Base-by-base conservation (phyloP, 2,888 invertebrate genomes). In the Axea sp. region DNA sequence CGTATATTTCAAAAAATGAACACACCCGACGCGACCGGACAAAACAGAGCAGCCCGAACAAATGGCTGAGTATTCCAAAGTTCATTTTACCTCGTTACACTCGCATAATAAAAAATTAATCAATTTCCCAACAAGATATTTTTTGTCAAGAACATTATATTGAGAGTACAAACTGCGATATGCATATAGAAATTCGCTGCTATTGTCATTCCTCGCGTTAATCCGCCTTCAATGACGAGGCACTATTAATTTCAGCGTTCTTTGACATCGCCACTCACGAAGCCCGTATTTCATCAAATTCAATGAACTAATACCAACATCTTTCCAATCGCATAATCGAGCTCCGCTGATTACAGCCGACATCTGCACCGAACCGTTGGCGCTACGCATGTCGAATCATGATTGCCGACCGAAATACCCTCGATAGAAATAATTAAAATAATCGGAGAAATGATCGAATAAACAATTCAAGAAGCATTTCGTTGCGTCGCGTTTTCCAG, bases 181-280 rank as follows among this genome's bases (percentile, higher is more conserved):
- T 60, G 49, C 30, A 39, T 39, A 60, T 49, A 60, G 30, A 49
- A 17, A 15, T 35, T 43, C 26, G 11, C 64, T 8, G 24, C 19
- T n/a, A 67, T 67, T 67, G 39, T 65, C 26, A 41, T 53, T 15
- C 8, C 19, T 51, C 14, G 35, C 49, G 37, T 55, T 55, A 37
- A 67, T 53, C 51, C 65, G 41, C 43, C 64, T 49, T 53, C 33
- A 53, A 43, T 64, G 41, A 45, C 43, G 45, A 43, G 8, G 24
- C 19, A 9, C 65, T 67, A 67, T 67, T 67, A 47, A 67, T 55
- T 39, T 30, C 15, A 35, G 39, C 55, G 45, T 55, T 67, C 65
- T 67, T 67, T 55, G 65, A 67, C 55, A 67, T 55, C 43, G 43
- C 43, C 64, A 53, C 51, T 53, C 53, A 45, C 43, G 35, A 19